A percentile compares a stretch with the other conserved stretches of the same genome.
Conservation (phyloP, 2,888 invertebrate genomes). For the Prostheceraeus crozeri region DNA sequence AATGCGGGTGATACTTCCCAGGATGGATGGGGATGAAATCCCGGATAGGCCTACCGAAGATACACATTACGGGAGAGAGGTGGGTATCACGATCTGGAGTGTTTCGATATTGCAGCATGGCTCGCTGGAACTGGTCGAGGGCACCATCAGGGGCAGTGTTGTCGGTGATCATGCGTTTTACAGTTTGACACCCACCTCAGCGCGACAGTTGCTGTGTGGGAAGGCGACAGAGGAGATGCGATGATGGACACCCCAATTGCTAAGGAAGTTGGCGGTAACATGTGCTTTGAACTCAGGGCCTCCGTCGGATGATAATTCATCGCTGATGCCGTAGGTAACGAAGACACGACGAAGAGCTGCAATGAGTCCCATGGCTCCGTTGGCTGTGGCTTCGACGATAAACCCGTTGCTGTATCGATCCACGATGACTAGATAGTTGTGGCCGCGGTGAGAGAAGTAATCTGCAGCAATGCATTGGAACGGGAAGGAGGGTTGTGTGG, state of each 20-base stretch:
- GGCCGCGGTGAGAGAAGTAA: conserved; percentile 41
- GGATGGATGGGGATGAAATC: conserved; percentile 31
- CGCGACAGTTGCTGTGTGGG: conserved; percentile 40
- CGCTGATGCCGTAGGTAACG: conserved; percentile 43
- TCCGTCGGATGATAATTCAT: conserved; percentile 43
- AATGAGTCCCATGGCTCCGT: conserved; percentile 40
- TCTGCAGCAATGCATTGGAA: conserved; percentile 40
- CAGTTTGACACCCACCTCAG: conserved; percentile 19
- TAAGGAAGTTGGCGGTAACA: conserved; percentile 42
- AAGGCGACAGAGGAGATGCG: conserved; percentile 41
- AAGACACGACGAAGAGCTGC: conserved; percentile 42
- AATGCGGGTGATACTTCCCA: background rate
- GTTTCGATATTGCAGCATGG: conserved; percentile 41
- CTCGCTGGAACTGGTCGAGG: conserved; percentile 40
- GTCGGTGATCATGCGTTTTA: conserved; percentile 22
- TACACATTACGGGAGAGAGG: conserved; percentile 43
- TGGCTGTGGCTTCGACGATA: conserved; percentile 40
- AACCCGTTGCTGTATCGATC: conserved; percentile 41
- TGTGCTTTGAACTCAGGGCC: conserved; percentile 43
- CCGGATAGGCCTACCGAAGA: conserved; percentile 35
- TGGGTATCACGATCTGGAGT: conserved; percentile 43
- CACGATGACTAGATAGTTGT: conserved; percentile 41
- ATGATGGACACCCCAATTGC: conserved; percentile 42
- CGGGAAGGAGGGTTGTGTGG: conserved; percentile 39
- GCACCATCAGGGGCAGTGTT: conserved; percentile 40